A percentile compares a stretch with the other conserved stretches of the same genome.
These are phyloP conservation scores for Iphiclides podalirius DNA, from an alignment of 2,888 invertebrate genomes.

Conservation along the genomic window DNA sequence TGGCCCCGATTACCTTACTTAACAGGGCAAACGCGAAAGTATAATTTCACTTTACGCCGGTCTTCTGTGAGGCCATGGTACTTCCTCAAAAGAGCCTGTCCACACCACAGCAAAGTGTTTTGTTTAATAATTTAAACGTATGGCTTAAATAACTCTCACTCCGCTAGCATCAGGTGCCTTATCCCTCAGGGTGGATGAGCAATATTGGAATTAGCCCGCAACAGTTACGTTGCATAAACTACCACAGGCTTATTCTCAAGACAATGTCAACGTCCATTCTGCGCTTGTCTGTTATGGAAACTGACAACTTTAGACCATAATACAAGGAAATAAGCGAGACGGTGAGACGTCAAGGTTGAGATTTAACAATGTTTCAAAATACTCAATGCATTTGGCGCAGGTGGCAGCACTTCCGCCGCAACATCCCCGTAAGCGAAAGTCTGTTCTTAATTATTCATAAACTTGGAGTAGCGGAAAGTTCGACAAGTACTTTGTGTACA, in stretches of 20 bases:
- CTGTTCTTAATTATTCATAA: constrained; percentile 53
- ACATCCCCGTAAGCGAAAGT: constrained; percentile 38
- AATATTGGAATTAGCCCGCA: constrained; percentile 27
- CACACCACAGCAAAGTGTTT: too few relatives aligned
- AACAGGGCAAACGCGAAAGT: too few relatives aligned
- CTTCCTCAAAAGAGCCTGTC: too few relatives aligned
- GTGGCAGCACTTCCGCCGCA: constrained; percentile 42
- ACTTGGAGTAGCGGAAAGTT: constrained; percentile 19
- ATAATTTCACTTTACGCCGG: too few relatives aligned
- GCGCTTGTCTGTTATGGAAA: neutral
- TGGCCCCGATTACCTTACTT: too few relatives aligned
- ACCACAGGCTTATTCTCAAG: constrained; percentile 21
- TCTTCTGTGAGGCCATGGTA: too few relatives aligned
- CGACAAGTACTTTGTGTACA: neutral
- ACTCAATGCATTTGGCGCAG: constrained; percentile 55
- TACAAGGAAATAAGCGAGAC: neutral
- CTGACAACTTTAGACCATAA: neutral
- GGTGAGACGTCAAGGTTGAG: neutral
- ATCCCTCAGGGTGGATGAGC: constrained; percentile 23
- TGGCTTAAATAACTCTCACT: too few relatives aligned
- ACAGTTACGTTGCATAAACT: constrained; percentile 26
- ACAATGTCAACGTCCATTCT: constrained; percentile 1
- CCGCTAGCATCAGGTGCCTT: constrained; percentile 25
- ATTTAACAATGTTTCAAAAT: constrained; percentile 9
- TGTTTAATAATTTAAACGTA: too few relatives aligned